Conservation (phyloP, 2,113 vertebrate species). For the Marmota monax region DNA sequence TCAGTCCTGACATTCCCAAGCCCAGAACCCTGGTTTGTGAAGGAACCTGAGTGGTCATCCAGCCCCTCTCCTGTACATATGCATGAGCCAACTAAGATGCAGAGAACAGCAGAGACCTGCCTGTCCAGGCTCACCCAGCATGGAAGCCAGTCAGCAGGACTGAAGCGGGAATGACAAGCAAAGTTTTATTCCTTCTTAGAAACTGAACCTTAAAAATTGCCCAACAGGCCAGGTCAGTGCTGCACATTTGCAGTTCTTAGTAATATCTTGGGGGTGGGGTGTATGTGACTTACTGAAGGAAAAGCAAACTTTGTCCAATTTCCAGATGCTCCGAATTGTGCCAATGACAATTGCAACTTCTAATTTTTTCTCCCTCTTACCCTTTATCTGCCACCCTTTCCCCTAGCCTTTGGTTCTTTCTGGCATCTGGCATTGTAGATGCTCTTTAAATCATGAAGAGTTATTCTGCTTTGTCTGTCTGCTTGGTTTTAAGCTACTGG, state of each 20-base stretch:
- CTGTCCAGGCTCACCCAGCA: not conserved
- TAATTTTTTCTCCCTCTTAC: not conserved
- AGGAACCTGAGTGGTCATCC: not conserved
- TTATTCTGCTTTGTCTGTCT: not conserved
- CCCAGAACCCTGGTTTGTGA: not conserved
- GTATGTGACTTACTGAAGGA: not conserved
- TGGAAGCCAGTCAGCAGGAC: not conserved
- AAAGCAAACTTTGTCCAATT: not conserved
- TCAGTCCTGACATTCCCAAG: not conserved
- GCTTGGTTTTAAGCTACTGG: constrained; percentile 15
- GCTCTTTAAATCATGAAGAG: not conserved
- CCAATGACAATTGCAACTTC: not conserved
- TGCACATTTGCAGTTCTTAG: not conserved
- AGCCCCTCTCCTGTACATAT: not conserved
- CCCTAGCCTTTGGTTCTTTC: not conserved
- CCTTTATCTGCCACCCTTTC: not conserved
- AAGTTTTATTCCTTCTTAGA: not conserved
- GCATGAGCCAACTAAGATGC: not conserved
- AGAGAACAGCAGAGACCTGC: not conserved
- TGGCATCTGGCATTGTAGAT: not conserved
- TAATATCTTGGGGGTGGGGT: not conserved
- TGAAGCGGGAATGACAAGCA: not conserved
- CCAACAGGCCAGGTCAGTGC: not conserved
- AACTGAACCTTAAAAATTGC: not conserved
- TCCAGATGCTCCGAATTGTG: not conserved